Conservation (phyloP, 2,888 invertebrate genomes). For the Drosophila kambysellisi region DNA sequence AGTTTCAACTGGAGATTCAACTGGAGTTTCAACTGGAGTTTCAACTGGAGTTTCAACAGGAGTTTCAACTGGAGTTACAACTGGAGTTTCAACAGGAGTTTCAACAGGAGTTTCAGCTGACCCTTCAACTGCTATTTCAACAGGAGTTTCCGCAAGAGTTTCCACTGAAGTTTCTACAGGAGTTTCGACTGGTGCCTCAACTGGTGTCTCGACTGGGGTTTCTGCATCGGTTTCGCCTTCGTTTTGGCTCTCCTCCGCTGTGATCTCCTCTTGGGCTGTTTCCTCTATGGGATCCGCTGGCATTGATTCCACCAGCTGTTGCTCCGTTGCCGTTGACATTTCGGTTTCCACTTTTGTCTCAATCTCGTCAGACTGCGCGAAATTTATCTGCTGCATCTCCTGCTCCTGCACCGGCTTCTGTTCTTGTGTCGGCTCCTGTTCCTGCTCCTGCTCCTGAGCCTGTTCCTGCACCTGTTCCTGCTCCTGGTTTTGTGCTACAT, state of each 20-base stretch:
- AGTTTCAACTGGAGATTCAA: not conserved
- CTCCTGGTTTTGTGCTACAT: conserved; percentile 15
- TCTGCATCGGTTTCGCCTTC: not conserved
- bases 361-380: conserved; percentile 6
- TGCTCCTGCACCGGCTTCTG: conserved; percentile 19
- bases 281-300: conserved; percentile 16
- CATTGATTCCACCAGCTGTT: conserved; percentile 4
- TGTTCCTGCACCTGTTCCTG: conserved; percentile 1
- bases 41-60: not conserved
- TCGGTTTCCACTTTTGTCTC: conserved; percentile 27
- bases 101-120: not conserved
- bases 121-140: too few species aligned
- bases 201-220: not conserved
- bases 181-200: not conserved
- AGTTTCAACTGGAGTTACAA: not conserved
- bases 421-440: not conserved
- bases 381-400: conserved; percentile 9
- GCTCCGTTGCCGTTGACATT: conserved; percentile 34
- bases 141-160: not conserved
- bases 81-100: not conserved
- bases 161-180: not conserved
- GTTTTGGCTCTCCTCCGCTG: conserved; percentile 7
- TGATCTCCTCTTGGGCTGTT: not conserved
- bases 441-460: conserved; percentile 14
- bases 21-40: not conserved